Evolutionary conservation across 2,113 vertebrate genomes (phyloP), one percentile per base, ranked within the genome.

Genomic region (Phoxinus phoxinus): DNA sequence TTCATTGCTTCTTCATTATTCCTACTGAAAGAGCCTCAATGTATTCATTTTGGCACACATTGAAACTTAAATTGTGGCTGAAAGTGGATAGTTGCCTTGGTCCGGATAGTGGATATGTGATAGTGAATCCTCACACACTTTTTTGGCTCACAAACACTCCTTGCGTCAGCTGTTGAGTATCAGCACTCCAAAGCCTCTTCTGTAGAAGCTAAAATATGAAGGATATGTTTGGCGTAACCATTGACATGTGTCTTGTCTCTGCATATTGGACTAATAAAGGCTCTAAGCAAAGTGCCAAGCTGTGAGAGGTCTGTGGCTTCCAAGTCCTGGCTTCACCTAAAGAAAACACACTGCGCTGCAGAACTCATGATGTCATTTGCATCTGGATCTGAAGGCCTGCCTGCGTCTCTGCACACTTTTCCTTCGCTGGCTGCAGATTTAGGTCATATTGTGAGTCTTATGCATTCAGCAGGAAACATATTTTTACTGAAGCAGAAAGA

Each of bases 301-400:
- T 90, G 59, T 37, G 37, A 86, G 75, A 87, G 83, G 86, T 81
- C 76, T 72, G 56, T 53, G 82, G 8, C 75, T 78, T 90, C 89
- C 53, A 11, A 84, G 79, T 83, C 88, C 72, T 82, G 90, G 89
- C 86, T 90, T 88, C 91, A 81, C 48, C 30, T 84, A 88, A 91
- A 90, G 87, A 90, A 91, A 91, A 92, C 89, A 90, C 32, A 87
- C 83, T 84, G 87, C 67, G 51, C 87, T 80, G 4, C 84, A 87
- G 41, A 84, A 73, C 61, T 83, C 76, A 92, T 93, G 91, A 93
- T 90, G 90, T 94, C 91, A 94, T 90, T 80, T 2, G 0, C 85
- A 89, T 91, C 90, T 92, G 88, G 87, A 61, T n/a, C 73, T 84
- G 74, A 91, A 89, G n/a, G 35, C 8, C 85, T 83, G 67, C 8